phyloP scores from a whole-genome alignment of 2,888 invertebrate species.

The Smittia aterrima region DNA sequence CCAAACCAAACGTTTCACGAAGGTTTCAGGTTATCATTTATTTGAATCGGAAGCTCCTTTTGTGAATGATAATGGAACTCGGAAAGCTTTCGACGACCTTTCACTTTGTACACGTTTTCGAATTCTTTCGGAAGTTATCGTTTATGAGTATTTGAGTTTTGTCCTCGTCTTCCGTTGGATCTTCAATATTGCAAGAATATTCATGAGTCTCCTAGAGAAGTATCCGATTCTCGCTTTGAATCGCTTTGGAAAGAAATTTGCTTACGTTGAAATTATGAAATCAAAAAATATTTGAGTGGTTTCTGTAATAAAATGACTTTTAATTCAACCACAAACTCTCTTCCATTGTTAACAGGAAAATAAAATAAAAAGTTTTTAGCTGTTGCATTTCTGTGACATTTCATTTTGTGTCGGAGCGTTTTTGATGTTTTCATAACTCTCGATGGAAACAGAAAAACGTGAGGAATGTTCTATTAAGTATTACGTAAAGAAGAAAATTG shows the following conservation, averaged over 20 bases:
- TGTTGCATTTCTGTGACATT: conserved; percentile 17
- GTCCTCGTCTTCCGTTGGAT: conserved; percentile 59
- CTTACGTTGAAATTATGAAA: conserved; percentile 59
- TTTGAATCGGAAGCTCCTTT: conserved; percentile 48
- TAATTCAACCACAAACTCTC: too few relatives aligned
- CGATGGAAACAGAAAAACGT: neutral
- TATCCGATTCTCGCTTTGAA: conserved; percentile 69
- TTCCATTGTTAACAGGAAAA: too few relatives aligned
- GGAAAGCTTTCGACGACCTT: conserved; percentile 52
- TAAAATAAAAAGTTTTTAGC: too few relatives aligned
- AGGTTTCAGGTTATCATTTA: conserved; percentile 57
- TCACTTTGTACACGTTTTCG: conserved; percentile 55
- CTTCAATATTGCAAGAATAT: conserved; percentile 57
- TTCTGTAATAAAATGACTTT: too few relatives aligned
- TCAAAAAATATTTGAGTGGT: too few relatives aligned
- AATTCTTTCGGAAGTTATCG: conserved; percentile 48
- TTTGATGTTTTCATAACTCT: neutral
- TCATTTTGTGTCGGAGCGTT: neutral
- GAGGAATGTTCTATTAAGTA: neutral
- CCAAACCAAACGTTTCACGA: too few relatives aligned
- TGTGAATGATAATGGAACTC: conserved; percentile 52
- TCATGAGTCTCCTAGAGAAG: conserved; percentile 58
- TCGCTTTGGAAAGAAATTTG: conserved; percentile 61
- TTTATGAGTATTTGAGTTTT: conserved; percentile 53
- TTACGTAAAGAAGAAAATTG: neutral